Evolutionary conservation across 2,113 vertebrate species (phyloP), one percentile per base, ranked within the genome.

Genomic region (Psettodes erumei): DNA sequence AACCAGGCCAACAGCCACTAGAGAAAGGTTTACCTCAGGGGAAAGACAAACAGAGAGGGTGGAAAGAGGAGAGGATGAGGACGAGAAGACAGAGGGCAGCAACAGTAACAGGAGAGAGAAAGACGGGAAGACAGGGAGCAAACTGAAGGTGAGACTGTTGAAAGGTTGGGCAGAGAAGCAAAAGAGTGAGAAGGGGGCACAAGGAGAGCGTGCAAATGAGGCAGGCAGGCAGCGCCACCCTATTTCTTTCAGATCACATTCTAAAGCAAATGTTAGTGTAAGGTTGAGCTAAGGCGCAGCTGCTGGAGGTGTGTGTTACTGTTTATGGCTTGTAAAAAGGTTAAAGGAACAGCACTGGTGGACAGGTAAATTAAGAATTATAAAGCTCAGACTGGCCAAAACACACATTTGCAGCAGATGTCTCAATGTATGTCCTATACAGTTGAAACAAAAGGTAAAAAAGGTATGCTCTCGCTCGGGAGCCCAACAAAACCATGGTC

Each of bases 181-280:
- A 53, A 6, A 43, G 18, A 23, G 8, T 42, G 25, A 28, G 63
- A 30, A 21, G 55, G 6, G 16, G 21, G 3, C 6, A 12, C 27
- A 3, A 30, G 12, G 38, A 42, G 6, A 25, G 33, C 35, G 30
- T 37, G 15, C 8, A 48, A 53, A 55, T 62, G 27, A 66, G 25
- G 42, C 9, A 56, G 53, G 62, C 21, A 66, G 25, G 42, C 9
- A 56, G 53, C 8, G 2, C 53, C 67, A 58, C 54, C 16, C 50
- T 61, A 59, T n/a, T 82, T 19, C 21, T 65, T 32, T 63, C 18
- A 55, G 40, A 83, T 89, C 76, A 40, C 37, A 53, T 83, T 72
- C 35, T 84, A 80, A 82, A 84, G 50, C 54, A 79, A 90, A 92
- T 91, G 84, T 93, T 92, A 68, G 82, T 60, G 8, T 62, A 85